Evolutionary conservation across 2,797 vertebrate genomes (phyloP), one percentile per base, ranked within the genome.

Genomic region (Liasis olivaceus): DNA sequence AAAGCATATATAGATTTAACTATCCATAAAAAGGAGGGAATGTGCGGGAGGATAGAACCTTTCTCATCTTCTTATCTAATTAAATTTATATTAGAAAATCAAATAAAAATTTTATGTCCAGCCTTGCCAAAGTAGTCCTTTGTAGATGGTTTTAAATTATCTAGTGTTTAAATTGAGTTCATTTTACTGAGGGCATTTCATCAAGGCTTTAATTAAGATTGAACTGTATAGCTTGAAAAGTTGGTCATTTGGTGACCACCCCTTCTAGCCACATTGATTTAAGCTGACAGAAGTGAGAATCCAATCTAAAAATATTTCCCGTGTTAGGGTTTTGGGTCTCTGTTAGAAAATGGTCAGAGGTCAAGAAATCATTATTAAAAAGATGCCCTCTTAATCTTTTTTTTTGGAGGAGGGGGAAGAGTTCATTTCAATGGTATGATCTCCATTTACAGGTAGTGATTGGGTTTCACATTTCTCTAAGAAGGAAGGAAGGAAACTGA

Each of bases 151-250:
- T 94, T 97, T 97, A 97, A 98, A 98, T 98, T 96, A 97, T 96
- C 94, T 96, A 85, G 89, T 93, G 94, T 97, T 96, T 87, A 89
- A 97, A 97, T 47, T 91, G 97, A 97, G 95, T 97, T 97, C 96
- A 97, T 98, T 98, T 98, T 95, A 96, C 94, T 96, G 93, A 96
- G 94, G 95, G 93, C 94, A 66, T 97, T 97, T 97, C 95, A 97
- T 98, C 97, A 97, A 95, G 91, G 94, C 96, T 97, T 97, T 97
- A 97, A 98, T 98, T 98, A 98, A 97, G 93, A 95, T 95, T 90
- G 97, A 97, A 97, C 94, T 97, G 92, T 97, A 96, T 95, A 93
- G 96, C 95, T 72, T 96, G 94, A 95, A 96, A 96, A 96, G 64
- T 96, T 86, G 58, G 95, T 96, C 96, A 97, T 97, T 97, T 97